Evolutionary conservation across 2,113 vertebrate genomes (phyloP).

Genomic region (Silurus glanis): DNA sequence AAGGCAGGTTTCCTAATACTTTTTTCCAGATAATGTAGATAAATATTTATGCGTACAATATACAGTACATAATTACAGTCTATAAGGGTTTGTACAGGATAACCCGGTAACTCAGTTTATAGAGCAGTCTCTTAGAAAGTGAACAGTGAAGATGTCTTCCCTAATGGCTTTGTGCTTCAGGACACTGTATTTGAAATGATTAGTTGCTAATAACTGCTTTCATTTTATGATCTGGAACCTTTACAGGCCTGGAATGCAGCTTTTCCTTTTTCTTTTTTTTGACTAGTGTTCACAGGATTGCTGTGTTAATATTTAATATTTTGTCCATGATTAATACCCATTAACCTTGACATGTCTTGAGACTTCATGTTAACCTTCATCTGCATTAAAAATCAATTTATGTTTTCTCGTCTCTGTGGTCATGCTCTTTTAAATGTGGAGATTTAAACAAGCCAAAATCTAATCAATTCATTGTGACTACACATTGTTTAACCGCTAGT

Average conservation of each 20-base stretch:
- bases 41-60: too few relatives aligned
- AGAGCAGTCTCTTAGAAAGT: not conserved
- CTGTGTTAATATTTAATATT: not conserved
- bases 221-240: not conserved
- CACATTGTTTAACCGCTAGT: conserved; percentile 37
- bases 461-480: conserved; percentile 16
- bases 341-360: not conserved
- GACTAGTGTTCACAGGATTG: not conserved
- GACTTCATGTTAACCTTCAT: not conserved
- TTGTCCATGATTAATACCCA: not conserved
- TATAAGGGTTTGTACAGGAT: not conserved
- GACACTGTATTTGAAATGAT: not conserved
- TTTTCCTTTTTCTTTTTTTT: not conserved
- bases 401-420: not conserved
- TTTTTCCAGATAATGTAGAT: too few relatives aligned
- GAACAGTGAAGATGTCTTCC: not conserved
- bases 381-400: not conserved
- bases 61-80: too few relatives aligned
- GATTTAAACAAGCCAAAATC: not conserved
- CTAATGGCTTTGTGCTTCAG: not conserved
- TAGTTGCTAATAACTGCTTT: not conserved
- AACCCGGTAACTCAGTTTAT: not conserved
- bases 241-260: not conserved
- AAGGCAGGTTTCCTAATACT: too few relatives aligned
- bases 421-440: not conserved